Conservation (phyloP, 1,140 invertebrate genomes). For the Venustaconcha ellipsiformis region DNA sequence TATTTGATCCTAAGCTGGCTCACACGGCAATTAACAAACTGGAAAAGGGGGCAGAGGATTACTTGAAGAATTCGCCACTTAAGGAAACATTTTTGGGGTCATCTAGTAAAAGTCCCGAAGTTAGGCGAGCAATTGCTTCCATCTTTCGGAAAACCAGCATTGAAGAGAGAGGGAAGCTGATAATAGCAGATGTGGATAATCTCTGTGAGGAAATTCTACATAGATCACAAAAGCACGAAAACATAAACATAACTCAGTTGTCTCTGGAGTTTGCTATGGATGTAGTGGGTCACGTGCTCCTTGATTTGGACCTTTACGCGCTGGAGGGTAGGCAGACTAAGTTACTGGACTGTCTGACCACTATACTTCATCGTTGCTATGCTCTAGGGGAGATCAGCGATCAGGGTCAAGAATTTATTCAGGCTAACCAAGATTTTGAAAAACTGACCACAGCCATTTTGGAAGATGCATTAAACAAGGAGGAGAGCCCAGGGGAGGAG, state of each 20-base stretch:
- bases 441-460: slow-evolving; percentile 37
- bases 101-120: slow-evolving; percentile 44
- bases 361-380: slow-evolving; percentile 48
- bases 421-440: slow-evolving; percentile 35
- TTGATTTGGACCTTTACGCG: slow-evolving; percentile 41
- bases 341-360: slow-evolving; percentile 37
- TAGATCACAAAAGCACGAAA: slow-evolving; percentile 8
- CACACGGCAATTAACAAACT: slow-evolving; percentile 46
- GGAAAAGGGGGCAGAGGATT: slow-evolving; percentile 48
- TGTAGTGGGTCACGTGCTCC: slow-evolving; percentile 48
- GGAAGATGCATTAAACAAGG: slow-evolving; percentile 34
- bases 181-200: slow-evolving; percentile 39
- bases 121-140: slow-evolving; percentile 39
- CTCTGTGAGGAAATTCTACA: slow-evolving; percentile 36
- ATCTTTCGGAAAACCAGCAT: slow-evolving; percentile 46
- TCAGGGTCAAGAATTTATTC: slow-evolving; percentile 34
- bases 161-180: slow-evolving; percentile 32
- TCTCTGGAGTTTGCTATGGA: slow-evolving; percentile 41
- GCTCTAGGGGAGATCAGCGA: slow-evolving; percentile 38
- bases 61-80: slow-evolving; percentile 43
- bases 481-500: slow-evolving; percentile 19
- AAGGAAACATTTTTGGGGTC: slow-evolving; percentile 47
- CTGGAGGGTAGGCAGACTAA: slow-evolving; percentile 38
- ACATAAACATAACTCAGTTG: slow-evolving; percentile 40
- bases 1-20: slow-evolving; percentile 41